Conservation (phyloP, 2,888 invertebrate species). For the Brassicogethes aeneus region DNA sequence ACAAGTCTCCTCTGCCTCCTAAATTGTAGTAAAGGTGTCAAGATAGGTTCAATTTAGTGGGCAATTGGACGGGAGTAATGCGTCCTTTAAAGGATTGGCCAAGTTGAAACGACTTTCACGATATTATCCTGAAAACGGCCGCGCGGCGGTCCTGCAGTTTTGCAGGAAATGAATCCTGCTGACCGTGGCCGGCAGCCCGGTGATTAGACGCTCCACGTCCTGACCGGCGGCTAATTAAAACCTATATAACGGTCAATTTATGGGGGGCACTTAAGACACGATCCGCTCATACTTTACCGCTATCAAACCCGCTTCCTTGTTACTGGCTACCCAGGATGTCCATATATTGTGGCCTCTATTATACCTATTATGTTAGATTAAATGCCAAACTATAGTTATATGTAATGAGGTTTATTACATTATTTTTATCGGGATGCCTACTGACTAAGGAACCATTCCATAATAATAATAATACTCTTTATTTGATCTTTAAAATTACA, state of each 20-base stretch:
- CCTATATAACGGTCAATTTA: constrained; percentile 19
- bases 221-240: constrained; percentile 25
- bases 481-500: too few species aligned
- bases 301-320: constrained; percentile 1
- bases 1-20: constrained; percentile 28
- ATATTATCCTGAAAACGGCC: constrained; percentile 35
- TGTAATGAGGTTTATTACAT: too few species aligned
- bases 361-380: too few species aligned
- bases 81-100: constrained; percentile 40
- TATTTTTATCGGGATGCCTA: too few species aligned
- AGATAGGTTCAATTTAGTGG: constrained; percentile 42
- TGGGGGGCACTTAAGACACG: constrained; percentile 1
- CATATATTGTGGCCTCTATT: too few species aligned
- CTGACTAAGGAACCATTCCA: too few species aligned
- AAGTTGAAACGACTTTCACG: constrained; percentile 37
- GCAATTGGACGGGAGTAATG: constrained; percentile 42
- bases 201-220: constrained; percentile 20
- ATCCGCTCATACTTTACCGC: constrained; percentile 1
- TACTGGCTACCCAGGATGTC: too few species aligned
- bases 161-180: constrained; percentile 19
- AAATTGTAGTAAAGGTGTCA: constrained; percentile 41
- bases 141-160: constrained; percentile 15
- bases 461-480: too few species aligned
- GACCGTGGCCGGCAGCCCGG: constrained; percentile 19
- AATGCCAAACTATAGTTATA: too few species aligned